Base-by-base conservation (phyloP, 2,113 vertebrate genomes). In the Electrona antarctica region DNA sequence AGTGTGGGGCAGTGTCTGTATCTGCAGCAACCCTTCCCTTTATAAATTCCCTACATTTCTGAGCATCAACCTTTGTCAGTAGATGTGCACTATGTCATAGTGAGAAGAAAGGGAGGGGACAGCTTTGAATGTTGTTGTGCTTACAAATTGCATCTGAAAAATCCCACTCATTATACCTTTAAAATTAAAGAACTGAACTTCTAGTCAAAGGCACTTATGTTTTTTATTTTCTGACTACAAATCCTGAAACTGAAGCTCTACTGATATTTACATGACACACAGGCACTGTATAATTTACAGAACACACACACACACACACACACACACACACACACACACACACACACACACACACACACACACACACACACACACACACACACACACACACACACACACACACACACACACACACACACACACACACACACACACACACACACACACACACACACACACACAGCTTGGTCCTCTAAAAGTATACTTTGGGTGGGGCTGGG, bases 131-230 rank as follows among this genome's bases (percentile, higher is more conserved):
- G 49, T 4, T 52, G 14, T 46, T 12, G 11, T 8, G 3, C 8
- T 7, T 51, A 61, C 50, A 10, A 52, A 56, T 50, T 21, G 14
- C 51, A 12, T 7, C 29, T 10, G 41, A 64, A 41, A 73, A 63
- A 55, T n/a, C 15, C 13, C 14, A 49, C 15, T 11, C 71, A 60
- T 21, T 11, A 7, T 66, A 54, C 50, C 11, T 60, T 64, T 72
- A 57, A 79, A 76, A 45, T 7, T 7, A 1, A 67, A 12, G 60
- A 67, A 56, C 57, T 62, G 67, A 61, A 57, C 55, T 57, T 87
- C 81, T 84, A 83, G 86, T 87, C 64, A 64, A 89, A 88, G 86
- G 86, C 86, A 87, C 86, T 86, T 87, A 48, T 84, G 46, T 62
- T 65, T 28, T 49, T 50, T 21, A 61, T 2, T 7, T 46, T 75